These are phyloP conservation scores for Yponomeuta evonymella DNA, from an alignment of 2,888 invertebrate genomes.

Conservation along the genomic window DNA sequence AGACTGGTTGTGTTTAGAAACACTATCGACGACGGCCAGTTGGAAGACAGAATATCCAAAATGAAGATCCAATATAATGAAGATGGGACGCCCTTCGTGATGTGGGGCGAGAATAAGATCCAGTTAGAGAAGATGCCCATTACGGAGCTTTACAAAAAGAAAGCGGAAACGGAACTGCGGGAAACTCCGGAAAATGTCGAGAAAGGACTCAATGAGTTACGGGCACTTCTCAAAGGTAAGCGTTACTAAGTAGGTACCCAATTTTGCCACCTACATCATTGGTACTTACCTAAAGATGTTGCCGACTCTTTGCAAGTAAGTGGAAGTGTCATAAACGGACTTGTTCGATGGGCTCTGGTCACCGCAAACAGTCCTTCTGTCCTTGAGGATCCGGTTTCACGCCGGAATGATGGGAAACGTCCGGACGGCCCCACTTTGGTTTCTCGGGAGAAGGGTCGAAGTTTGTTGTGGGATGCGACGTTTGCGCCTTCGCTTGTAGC, in stretches of 20 bases:
- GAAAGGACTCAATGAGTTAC: slow-evolving; percentile 74
- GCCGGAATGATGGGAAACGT: too few species aligned
- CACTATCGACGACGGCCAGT: background rate
- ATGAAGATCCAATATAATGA: slow-evolving; percentile 70
- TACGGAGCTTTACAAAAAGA: slow-evolving; percentile 73
- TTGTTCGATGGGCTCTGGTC: too few species aligned
- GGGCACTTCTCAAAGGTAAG: slow-evolving; percentile 75
- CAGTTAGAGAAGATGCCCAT: slow-evolving; percentile 78
- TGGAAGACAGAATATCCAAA: background rate
- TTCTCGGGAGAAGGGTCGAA: too few species aligned
- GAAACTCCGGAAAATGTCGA: slow-evolving; percentile 82
- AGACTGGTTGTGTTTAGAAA: slow-evolving; percentile 8
- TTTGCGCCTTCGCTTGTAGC: too few species aligned
- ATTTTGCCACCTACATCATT: background rate
- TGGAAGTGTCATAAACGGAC: too few species aligned
- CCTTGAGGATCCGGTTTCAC: too few species aligned
- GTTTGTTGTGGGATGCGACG: too few species aligned
- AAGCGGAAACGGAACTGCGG: slow-evolving; percentile 81
- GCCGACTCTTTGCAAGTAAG: too few species aligned
- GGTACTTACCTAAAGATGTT: too few species aligned
- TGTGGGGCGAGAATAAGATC: slow-evolving; percentile 77
- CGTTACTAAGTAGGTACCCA: too few species aligned
- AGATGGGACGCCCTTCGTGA: slow-evolving; percentile 77
- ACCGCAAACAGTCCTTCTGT: too few species aligned
- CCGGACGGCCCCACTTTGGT: too few species aligned